Percentiles rank a stretch among this genome's conserved stretches.
Evolutionary conservation across 2,888 invertebrate genomes (phyloP).

Genomic region (Pycnomerus fuliginosus): DNA sequence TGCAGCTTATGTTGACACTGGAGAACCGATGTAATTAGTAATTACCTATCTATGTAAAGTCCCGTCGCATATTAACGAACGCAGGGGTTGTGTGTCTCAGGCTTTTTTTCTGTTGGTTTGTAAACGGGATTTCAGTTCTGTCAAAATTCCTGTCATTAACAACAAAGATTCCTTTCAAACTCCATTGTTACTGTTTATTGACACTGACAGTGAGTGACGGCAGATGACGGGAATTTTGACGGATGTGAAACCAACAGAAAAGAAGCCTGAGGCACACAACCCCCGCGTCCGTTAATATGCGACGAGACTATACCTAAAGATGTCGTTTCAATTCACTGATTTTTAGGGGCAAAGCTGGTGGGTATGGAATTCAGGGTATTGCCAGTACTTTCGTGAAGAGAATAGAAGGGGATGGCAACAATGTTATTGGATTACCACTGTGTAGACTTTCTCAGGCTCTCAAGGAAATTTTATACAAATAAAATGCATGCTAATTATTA

Average conservation of each 20-base stretch:
- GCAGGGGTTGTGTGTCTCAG: conserved; percentile 9
- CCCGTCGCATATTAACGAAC: neutral
- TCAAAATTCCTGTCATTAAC: too few relatives aligned
- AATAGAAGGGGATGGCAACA: conserved; percentile 67
- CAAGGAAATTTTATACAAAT: conserved; percentile 28
- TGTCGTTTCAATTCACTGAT: conserved; percentile 19
- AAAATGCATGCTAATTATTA: conserved; percentile 32
- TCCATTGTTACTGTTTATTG: too few relatives aligned
- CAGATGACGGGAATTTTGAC: too few relatives aligned
- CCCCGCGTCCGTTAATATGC: too few relatives aligned
- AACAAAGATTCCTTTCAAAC: too few relatives aligned
- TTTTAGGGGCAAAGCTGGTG: conserved; percentile 63
- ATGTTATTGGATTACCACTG: conserved; percentile 70
- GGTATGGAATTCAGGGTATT: conserved; percentile 69
- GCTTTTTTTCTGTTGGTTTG: too few relatives aligned
- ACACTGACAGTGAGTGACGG: too few relatives aligned
- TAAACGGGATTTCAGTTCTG: too few relatives aligned
- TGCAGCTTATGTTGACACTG: conserved; percentile 78
- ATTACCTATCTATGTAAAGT: conserved; percentile 3
- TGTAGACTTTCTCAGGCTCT: conserved; percentile 48
- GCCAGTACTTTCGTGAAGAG: conserved; percentile 64
- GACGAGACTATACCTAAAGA: too few relatives aligned
- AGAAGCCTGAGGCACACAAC: too few relatives aligned
- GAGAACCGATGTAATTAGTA: conserved; percentile 87
- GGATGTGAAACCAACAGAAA: too few relatives aligned